phyloP scores from a whole-genome alignment of 2,888 invertebrate genomes.

The Rhagonycha lutea region DNA sequence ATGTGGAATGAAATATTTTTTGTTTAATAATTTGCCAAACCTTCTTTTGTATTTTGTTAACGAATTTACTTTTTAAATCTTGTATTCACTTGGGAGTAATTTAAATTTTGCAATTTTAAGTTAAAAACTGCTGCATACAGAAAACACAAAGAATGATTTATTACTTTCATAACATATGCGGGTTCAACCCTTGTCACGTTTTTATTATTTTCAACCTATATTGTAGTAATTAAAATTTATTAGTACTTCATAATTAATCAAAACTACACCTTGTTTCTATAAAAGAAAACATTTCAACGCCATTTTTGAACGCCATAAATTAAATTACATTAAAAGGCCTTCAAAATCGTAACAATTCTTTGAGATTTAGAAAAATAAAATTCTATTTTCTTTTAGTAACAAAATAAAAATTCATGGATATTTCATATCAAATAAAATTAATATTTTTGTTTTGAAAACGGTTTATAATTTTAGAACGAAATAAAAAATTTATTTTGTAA shows the following conservation, averaged over 20 bases:
- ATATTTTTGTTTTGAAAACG: neutral
- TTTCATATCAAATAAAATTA: neutral
- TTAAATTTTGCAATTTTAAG: slow-evolving; percentile 2
- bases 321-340: neutral
- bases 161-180: slow-evolving; percentile 24
- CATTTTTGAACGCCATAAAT: neutral
- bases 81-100: neutral
- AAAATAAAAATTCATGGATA: neutral
- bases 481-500: neutral
- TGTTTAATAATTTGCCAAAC: neutral
- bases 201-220: slow-evolving; percentile 42
- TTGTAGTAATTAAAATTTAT: slow-evolving; percentile 47
- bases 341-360: neutral
- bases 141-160: slow-evolving; percentile 24
- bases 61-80: neutral
- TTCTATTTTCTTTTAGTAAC: neutral
- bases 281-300: neutral
- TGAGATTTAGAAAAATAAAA: neutral
- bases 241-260: slow-evolving; percentile 42
- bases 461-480: neutral
- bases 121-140: neutral
- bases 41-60: neutral
- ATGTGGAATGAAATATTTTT: neutral
- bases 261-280: neutral
- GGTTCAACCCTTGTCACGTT: slow-evolving; percentile 39